These are phyloP conservation scores for Selene dorsalis DNA, from an alignment of 2,797 vertebrate species.

Conservation along the genomic window DNA sequence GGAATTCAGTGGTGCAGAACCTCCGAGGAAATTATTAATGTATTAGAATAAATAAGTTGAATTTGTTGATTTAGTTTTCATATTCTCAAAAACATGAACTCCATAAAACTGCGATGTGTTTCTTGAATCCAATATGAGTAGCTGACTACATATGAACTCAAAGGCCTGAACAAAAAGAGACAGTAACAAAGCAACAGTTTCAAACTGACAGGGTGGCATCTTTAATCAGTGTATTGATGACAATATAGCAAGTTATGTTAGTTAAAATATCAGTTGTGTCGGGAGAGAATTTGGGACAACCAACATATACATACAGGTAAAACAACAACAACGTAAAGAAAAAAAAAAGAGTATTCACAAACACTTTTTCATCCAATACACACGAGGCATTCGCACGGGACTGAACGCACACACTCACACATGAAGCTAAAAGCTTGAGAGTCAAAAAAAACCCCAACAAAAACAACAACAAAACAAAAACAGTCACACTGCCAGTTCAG, in stretches of 20 bases:
- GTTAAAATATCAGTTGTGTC: constrained; percentile 79
- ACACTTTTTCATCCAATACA: constrained; percentile 63
- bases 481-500: constrained; percentile 60
- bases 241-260: constrained; percentile 79
- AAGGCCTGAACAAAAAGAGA: background rate
- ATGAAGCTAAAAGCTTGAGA: constrained; percentile 56
- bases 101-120: background rate
- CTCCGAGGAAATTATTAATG: background rate
- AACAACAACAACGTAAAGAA: constrained; percentile 53
- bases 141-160: too few relatives aligned
- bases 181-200: constrained; percentile 56
- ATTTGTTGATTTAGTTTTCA: background rate
- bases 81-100: background rate
- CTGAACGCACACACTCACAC: constrained; percentile 18
- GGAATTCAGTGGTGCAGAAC: background rate
- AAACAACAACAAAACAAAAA: constrained; percentile 16
- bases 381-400: constrained; percentile 58
- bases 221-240: constrained; percentile 81
- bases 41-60: background rate
- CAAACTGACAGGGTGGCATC: constrained; percentile 76
- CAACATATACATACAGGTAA: constrained; percentile 81
- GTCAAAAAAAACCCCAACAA: constrained; percentile 37
- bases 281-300: constrained; percentile 75
- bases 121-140: background rate
- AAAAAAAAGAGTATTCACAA: constrained; percentile 74